Base-by-base conservation (phyloP, 2,113 vertebrate genomes). In the Formicarius rufipectus region DNA sequence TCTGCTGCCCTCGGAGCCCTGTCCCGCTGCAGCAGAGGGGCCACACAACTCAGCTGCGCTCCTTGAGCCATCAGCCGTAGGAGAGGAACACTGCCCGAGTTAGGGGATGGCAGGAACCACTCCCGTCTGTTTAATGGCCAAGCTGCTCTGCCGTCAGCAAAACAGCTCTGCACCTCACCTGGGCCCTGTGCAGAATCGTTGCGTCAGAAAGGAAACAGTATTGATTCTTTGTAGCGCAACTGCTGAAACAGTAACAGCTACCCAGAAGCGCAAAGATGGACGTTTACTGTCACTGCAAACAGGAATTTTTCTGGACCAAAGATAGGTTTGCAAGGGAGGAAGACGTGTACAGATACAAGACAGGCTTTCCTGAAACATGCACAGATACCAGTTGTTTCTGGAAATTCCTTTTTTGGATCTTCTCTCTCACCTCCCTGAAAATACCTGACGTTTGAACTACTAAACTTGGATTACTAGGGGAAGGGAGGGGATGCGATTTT, bases 1-100 rank as follows among this genome's bases (percentile, higher is more conserved):
- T 89, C 44, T 84, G 64, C 72, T 90, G 88, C 73, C 64, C 85
- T 58, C 37, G 1, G 22, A 95, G 90, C 67, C 85, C 90, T 24
- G 40, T 80, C 90, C n/a, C 3, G 0, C 49, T 60, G 27, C 76
- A 52, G 15, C 59, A 67, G 78, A 72, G 52, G 55, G 37, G 72
- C 89, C 59, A 59, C 0, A 0, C 53, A 28, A 47, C 82, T 88
- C 71, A 93, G 71, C 69, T 68, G 37, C 47, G 8, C 55, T 25
- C 4, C 59, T 81, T 56, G 37, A 58, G 79, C 79, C 17, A 44
- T 50, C 84, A 95, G 68, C 47, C 79, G 19, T 35, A 5, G 17
- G 89, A 66, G 68, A 40, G 73, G 50, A 88, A 52, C 37, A 2
- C 50, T 49, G 63, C 75, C n/a, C 39, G 52, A 37, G 35, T 18